Base-by-base conservation (phyloP, 92 coral and sea anemone genomes). In the Palythoa caribaeorum region DNA sequence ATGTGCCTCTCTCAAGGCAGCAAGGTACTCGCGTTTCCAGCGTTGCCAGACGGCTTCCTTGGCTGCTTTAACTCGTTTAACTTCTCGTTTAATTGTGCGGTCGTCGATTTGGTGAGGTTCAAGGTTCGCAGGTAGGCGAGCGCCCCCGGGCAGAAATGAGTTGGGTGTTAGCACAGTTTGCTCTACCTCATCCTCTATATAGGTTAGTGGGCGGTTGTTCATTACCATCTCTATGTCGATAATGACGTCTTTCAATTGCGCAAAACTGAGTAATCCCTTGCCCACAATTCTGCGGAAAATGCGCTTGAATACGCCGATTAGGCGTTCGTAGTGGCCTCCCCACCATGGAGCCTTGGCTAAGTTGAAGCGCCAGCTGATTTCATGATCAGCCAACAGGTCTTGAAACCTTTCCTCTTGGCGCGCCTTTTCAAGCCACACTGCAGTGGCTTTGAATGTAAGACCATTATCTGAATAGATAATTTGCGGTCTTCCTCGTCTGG, bases 311-410 rank as follows among this genome's bases (percentile, higher is more conserved):
- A 77, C 68, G 1, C 83, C 69, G 10, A 77, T 77, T 9, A 77
- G 51, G 1, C 70, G 48, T 14, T 77, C 83, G 28, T 53, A 77
- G 9, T 55, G 83, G 9, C 83, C 70, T 2, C 83, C 69, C 69
- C 66, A 77, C 83, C 66, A 77, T 1, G 83, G 83, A 12, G 83
- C 70, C 9, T 77, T 77, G 69, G 83, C 83, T 6, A 77, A 20
- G 12, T 54, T 54, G 69, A 77, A 77, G 8, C 16, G 28, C 83
- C 69, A 78, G 10, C 70, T 10, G 28, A 57, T 59, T 28, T 78
- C 83, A 6, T 36, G 40, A 17, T 76, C 7, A 11, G 65, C n/a
- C 15, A 76, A 5, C 63, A 9, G 48, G 7, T 76, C 80, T 48
- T 76, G 63, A 7, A 74, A 48, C 9, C 37, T 15, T 9, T 75